Conservation (phyloP, 2,797 vertebrate species). For the Anas capensis region DNA sequence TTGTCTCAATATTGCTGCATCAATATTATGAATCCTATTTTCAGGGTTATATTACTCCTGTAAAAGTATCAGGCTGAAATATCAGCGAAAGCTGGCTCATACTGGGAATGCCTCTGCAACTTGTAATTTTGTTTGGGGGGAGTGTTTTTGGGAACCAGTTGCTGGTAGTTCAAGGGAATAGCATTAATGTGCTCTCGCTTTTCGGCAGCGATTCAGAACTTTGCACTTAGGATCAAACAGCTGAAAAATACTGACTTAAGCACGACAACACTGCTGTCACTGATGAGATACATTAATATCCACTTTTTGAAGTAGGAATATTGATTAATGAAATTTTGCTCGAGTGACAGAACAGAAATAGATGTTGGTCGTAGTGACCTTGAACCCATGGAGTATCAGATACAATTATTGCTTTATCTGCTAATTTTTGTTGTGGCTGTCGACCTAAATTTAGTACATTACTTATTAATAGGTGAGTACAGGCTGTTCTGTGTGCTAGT, state of each 20-base stretch:
- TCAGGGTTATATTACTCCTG: slow-evolving; percentile 12
- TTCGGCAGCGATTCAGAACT: background rate
- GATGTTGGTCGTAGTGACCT: background rate
- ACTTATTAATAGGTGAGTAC: slow-evolving; percentile 44
- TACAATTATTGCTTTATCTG: background rate
- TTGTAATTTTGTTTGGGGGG: background rate
- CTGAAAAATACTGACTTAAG: background rate
- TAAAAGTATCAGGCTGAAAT: slow-evolving; percentile 1
- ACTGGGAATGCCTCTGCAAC: background rate
- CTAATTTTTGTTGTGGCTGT: slow-evolving; percentile 23
- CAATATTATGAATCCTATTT: slow-evolving; percentile 44
- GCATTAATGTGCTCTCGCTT: background rate
- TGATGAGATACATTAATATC: background rate
- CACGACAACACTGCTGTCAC: background rate
- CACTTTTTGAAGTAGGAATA: background rate
- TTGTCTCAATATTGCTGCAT: slow-evolving; percentile 52
- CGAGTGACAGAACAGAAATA: background rate
- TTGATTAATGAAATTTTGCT: background rate
- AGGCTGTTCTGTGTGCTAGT: background rate
- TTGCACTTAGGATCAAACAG: background rate
- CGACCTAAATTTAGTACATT: slow-evolving; percentile 16
- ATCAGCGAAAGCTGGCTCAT: background rate
- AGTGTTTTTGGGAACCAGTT: background rate
- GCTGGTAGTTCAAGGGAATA: background rate
- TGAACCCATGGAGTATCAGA: background rate